phyloP scores from a whole-genome alignment of 2,888 invertebrate genomes.

The Lepidochrysops patricia region DNA sequence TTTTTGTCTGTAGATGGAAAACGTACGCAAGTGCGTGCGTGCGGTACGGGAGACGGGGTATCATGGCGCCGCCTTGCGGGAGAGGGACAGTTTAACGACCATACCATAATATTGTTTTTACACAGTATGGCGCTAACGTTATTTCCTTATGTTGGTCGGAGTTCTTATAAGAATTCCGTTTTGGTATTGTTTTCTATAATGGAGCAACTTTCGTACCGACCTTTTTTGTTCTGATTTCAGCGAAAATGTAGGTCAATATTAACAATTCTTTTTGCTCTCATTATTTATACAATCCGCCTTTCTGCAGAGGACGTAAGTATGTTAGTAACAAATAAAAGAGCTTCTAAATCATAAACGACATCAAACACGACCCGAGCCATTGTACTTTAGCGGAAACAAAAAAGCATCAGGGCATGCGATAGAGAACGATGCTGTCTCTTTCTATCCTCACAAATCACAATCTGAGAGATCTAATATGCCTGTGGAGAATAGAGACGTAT shows the following conservation, averaged over 20 bases:
- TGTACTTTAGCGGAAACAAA: neutral
- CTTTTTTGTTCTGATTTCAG: neutral
- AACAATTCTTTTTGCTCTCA: neutral
- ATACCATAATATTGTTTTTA: slow-evolving; percentile 64
- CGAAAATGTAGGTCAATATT: neutral
- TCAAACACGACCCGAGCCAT: neutral
- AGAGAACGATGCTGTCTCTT: neutral
- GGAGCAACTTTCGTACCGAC: neutral
- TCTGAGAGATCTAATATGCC: neutral
- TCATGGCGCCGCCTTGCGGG: slow-evolving; percentile 66
- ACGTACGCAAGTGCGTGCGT: slow-evolving; percentile 64
- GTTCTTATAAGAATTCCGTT: slow-evolving; percentile 4
- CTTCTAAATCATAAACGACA: neutral
- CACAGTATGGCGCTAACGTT: slow-evolving; percentile 64
- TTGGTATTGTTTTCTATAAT: slow-evolving; percentile 2
- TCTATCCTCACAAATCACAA: neutral
- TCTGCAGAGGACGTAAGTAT: neutral
- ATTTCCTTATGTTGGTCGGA: slow-evolving; percentile 48
- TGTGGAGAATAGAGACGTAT: neutral
- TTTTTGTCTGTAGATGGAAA: slow-evolving; percentile 36
- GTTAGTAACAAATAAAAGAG: neutral
- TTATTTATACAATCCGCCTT: neutral
- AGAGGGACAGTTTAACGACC: slow-evolving; percentile 66
- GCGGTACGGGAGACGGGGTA: slow-evolving; percentile 30
- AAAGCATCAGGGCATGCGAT: neutral